These are phyloP conservation scores for Camponotus floridanus DNA, from an alignment of 1,140 invertebrate genomes.

Conservation along the genomic window DNA sequence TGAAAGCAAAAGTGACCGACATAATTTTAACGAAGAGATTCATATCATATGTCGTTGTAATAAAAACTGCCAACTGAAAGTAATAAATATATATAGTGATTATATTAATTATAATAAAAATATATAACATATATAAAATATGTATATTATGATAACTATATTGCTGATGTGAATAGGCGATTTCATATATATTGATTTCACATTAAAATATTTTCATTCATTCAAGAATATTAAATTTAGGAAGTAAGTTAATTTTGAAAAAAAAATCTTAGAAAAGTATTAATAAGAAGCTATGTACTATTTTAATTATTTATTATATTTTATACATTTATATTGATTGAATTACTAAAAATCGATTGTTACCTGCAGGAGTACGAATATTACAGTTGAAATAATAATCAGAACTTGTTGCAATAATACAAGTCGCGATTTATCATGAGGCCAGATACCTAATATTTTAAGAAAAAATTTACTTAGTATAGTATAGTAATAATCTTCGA, in stretches of 20 bases:
- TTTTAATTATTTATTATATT: background rate
- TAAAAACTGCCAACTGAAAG: conserved; percentile 30
- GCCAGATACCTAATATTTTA: conserved; percentile 14
- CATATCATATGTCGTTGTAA: conserved; percentile 14
- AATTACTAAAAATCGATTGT: background rate
- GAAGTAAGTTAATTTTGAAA: no score
- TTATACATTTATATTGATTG: no score
- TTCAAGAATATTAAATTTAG: no score
- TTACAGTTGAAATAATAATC: background rate
- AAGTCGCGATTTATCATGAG: conserved; percentile 32
- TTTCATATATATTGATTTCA: background rate
- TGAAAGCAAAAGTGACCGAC: background rate
- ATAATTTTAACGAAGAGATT: conserved; percentile 16
- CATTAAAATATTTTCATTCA: no score
- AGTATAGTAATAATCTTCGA: conserved; percentile 23
- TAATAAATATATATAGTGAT: background rate
- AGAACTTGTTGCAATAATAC: background rate
- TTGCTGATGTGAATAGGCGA: background rate
- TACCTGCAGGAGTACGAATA: conserved; percentile 16
- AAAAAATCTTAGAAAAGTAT: no score
- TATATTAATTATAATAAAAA: background rate
- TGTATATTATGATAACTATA: background rate
- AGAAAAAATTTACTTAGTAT: background rate
- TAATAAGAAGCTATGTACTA: no score
- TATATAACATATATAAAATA: background rate